Percentiles rank a stretch among this genome's conserved stretches.
These are phyloP conservation scores for Brassicogethes aeneus DNA, from an alignment of 2,888 invertebrate species.

Conservation along the genomic window DNA sequence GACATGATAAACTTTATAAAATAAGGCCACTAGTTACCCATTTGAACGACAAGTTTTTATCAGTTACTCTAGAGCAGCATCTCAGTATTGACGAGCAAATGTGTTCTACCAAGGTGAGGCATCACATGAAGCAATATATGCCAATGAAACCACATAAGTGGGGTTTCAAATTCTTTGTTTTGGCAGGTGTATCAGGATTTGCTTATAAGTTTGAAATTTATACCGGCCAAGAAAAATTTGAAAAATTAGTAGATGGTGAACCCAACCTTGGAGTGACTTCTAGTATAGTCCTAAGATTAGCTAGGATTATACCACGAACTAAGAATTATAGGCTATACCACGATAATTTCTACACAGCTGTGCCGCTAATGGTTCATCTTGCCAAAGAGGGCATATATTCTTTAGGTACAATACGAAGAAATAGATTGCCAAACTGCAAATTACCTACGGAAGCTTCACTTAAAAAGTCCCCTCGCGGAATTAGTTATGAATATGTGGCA, in stretches of 20 bases:
- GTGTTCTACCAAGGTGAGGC: slow-evolving; percentile 9
- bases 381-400: slow-evolving; percentile 7
- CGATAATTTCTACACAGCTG: slow-evolving; percentile 11
- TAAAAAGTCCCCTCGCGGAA: neutral
- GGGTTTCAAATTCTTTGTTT: slow-evolving; percentile 10
- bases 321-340: too few relatives aligned
- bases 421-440: slow-evolving; percentile 9
- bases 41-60: slow-evolving; percentile 5
- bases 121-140: too few relatives aligned
- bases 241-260: slow-evolving; percentile 6
- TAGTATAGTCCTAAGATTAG: too few relatives aligned
- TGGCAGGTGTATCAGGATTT: too few relatives aligned
- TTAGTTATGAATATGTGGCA: neutral
- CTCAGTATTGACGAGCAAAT: slow-evolving; percentile 11
- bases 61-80: slow-evolving; percentile 7
- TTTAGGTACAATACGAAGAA: slow-evolving; percentile 9
- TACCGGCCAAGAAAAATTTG: slow-evolving; percentile 6
- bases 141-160: slow-evolving; percentile 8
- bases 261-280: slow-evolving; percentile 8
- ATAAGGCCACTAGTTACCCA: slow-evolving; percentile 13
- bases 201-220: slow-evolving; percentile 11
- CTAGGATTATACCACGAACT: too few relatives aligned
- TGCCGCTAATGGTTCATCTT: slow-evolving; percentile 10
- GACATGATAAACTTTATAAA: slow-evolving; percentile 12
- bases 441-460: slow-evolving; percentile 5